Evolutionary conservation across 2,113 vertebrate genomes (phyloP).

Genomic region (Chionodraco myersi): DNA sequence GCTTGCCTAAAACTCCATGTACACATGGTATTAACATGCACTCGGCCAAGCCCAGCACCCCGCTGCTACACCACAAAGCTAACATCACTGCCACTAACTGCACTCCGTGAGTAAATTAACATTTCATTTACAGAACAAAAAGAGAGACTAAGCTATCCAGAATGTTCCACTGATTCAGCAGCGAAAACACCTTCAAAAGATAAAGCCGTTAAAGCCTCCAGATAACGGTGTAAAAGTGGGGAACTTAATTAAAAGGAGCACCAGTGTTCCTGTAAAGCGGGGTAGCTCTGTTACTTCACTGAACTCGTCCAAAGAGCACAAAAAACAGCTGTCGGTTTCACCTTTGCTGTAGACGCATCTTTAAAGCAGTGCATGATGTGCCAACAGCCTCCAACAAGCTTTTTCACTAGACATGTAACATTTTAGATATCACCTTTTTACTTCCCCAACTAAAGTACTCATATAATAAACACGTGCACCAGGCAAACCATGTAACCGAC

Average conservation of each 20-base stretch:
- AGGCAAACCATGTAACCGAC: not conserved
- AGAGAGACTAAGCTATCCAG: not conserved
- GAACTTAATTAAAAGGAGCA: not conserved
- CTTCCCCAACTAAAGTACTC: not conserved
- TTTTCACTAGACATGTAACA: not conserved
- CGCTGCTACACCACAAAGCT: too few species aligned
- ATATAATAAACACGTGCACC: too few species aligned
- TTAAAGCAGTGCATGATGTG: not conserved
- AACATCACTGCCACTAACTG: too few species aligned
- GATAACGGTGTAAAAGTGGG: not conserved
- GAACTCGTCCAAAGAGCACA: not conserved
- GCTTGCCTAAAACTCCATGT: not conserved
- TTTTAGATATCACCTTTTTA: not conserved
- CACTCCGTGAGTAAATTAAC: too few species aligned
- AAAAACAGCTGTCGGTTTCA: not conserved
- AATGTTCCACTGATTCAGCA: not conserved
- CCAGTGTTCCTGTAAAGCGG: not conserved
- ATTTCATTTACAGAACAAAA: too few species aligned
- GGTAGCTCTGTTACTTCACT: not conserved
- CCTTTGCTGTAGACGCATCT: too few species aligned
- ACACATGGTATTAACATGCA: not conserved
- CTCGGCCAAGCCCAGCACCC: too few species aligned
- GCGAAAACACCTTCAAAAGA: not conserved
- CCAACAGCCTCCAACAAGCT: not conserved
- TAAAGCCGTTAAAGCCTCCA: not conserved